These are phyloP conservation scores for Coryphaenoides rupestris DNA, from an alignment of 2,113 vertebrate genomes.

Conservation along the genomic window DNA sequence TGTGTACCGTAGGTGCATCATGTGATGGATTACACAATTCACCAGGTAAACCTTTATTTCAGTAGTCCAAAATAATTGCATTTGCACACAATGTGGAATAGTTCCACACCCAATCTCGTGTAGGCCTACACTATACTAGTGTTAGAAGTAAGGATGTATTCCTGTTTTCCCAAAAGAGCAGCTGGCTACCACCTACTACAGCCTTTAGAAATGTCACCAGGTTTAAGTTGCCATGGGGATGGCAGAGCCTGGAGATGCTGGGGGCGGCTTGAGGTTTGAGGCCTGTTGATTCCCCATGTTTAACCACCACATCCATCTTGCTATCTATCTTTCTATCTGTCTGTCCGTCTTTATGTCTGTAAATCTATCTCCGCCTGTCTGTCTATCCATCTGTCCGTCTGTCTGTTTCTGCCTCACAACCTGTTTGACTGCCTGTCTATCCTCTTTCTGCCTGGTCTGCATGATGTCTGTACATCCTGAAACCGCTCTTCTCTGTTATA, in stretches of 20 bases:
- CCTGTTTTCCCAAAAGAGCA: conserved; percentile 42
- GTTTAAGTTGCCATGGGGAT: conserved; percentile 78
- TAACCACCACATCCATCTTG: background rate
- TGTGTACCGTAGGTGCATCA: too few relatives aligned
- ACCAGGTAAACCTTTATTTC: too few relatives aligned
- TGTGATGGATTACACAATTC: too few relatives aligned
- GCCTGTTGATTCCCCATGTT: conserved; percentile 19
- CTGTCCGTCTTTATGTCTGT: background rate
- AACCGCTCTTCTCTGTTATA: conserved; percentile 7
- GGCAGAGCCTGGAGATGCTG: conserved; percentile 61
- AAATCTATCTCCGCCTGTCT: background rate
- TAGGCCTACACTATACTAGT: too few relatives aligned
- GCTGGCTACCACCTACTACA: conserved; percentile 57
- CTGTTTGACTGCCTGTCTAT: conserved; percentile 3
- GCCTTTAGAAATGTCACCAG: conserved; percentile 69
- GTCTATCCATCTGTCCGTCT: background rate
- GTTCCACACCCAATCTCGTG: too few relatives aligned
- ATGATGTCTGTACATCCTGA: too few relatives aligned
- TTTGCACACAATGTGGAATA: too few relatives aligned
- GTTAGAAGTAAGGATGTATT: conserved; percentile 38
- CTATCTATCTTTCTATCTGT: background rate
- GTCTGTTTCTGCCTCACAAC: conserved; percentile 1
- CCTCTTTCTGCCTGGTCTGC: background rate
- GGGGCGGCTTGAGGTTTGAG: conserved; percentile 58
- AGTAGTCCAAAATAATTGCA: too few relatives aligned